Percentiles rank a stretch among this genome's conserved stretches.
Conservation (phyloP, 2,888 invertebrate genomes). For the Epicampocera succincta region DNA sequence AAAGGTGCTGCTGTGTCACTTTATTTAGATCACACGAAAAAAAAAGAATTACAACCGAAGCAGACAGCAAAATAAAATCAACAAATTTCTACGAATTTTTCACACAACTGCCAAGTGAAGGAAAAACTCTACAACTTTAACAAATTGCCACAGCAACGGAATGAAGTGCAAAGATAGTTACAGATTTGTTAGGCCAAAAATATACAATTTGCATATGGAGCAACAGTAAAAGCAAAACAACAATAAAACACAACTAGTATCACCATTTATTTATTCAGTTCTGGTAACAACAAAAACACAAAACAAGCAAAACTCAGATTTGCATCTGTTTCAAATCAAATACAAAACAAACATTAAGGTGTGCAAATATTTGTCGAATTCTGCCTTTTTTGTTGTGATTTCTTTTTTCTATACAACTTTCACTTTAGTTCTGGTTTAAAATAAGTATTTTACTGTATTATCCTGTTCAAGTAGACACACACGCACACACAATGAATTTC, state of each 20-base stretch:
- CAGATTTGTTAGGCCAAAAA: slow-evolving; percentile 44
- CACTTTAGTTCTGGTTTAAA: slow-evolving; percentile 49
- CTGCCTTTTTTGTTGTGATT: slow-evolving; percentile 1
- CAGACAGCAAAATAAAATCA: slow-evolving; percentile 31
- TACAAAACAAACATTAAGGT: slow-evolving; percentile 46
- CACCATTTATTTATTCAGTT: slow-evolving; percentile 41
- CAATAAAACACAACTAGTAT: slow-evolving; percentile 19
- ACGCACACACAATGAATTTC: too few species aligned
- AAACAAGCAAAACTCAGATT: slow-evolving; percentile 33
- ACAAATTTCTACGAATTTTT: slow-evolving; percentile 57
- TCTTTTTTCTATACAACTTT: slow-evolving; percentile 33
- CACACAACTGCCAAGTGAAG: slow-evolving; percentile 45
- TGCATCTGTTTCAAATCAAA: slow-evolving; percentile 57
- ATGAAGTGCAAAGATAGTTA: slow-evolving; percentile 33
- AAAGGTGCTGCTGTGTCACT: slow-evolving; percentile 69
- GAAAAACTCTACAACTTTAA: slow-evolving; percentile 42
- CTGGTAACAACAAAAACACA: slow-evolving; percentile 17
- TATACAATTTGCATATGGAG: slow-evolving; percentile 57
- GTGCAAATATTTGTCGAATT: slow-evolving; percentile 38
- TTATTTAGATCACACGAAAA: slow-evolving; percentile 57
- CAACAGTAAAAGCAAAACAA: slow-evolving; percentile 1
- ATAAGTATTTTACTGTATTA: neutral
- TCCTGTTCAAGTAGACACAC: neutral
- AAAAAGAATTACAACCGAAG: neutral
- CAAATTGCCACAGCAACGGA: slow-evolving; percentile 50